Percentiles rank a stretch among this genome's conserved stretches.
These are phyloP conservation scores for Saccostrea glomerata DNA, from an alignment of 1,140 invertebrate species.

Conservation along the genomic window DNA sequence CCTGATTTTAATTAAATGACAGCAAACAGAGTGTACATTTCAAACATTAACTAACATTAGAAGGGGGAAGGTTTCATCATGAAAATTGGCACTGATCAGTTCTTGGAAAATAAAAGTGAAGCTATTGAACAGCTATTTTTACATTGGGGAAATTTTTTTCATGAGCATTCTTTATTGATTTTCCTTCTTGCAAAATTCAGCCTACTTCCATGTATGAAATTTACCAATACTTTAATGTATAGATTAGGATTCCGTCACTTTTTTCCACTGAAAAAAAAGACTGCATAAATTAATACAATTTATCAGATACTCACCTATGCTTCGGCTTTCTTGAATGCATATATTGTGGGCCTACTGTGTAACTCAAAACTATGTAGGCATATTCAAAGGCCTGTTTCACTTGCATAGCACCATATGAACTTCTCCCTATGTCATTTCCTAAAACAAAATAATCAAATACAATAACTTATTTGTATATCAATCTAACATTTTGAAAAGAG, in stretches of 20 bases:
- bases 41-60: no score
- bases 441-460: background rate
- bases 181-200: no score
- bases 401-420: constrained; percentile 93
- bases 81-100: no score
- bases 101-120: no score
- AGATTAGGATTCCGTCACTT: background rate
- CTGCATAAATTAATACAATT: background rate
- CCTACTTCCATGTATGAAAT: background rate
- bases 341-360: constrained; percentile 84
- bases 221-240: background rate
- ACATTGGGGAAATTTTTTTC: no score
- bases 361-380: constrained; percentile 91
- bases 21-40: no score
- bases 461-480: no score
- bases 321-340: constrained; percentile 59
- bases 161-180: no score
- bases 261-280: background rate
- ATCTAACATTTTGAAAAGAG: background rate
- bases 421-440: constrained; percentile 84
- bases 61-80: no score
- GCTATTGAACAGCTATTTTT: no score
- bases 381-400: constrained; percentile 97
- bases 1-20: no score
- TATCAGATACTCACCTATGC: constrained; percentile 59